Conservation (phyloP, 2,888 invertebrate species). For the Clitarchus hookeri region DNA sequence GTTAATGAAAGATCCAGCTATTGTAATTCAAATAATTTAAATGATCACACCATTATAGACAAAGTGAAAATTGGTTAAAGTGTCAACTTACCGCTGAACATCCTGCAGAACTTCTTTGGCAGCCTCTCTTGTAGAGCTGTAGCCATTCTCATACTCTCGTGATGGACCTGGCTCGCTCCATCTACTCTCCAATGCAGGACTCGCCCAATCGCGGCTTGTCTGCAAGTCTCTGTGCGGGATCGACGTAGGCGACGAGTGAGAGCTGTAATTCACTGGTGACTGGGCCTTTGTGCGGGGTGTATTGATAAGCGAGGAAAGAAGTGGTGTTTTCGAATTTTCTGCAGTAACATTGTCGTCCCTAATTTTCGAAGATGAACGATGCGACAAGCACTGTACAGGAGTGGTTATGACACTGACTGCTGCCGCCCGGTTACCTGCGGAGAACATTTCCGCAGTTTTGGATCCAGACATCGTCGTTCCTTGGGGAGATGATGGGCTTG, state of each 20-base stretch:
- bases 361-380: too few relatives aligned
- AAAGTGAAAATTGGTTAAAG: too few relatives aligned
- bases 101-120: constrained; percentile 69
- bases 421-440: constrained; percentile 18
- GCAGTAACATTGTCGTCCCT: neutral
- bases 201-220: too few relatives aligned
- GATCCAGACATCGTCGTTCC: constrained; percentile 52
- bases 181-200: neutral
- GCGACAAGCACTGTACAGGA: constrained; percentile 5
- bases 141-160: neutral
- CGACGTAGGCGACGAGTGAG: neutral
- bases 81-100: too few relatives aligned
- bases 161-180: neutral
- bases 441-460: constrained; percentile 52
- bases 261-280: constrained; percentile 19
- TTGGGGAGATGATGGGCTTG: constrained; percentile 54
- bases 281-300: constrained; percentile 31
- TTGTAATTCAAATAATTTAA: too few relatives aligned
- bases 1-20: too few relatives aligned
- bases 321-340: constrained; percentile 35
- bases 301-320: constrained; percentile 42
- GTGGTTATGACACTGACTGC: constrained; percentile 34
- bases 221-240: too few relatives aligned
- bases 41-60: too few relatives aligned
- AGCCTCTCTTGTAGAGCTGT: constrained; percentile 45